phyloP scores from a whole-genome alignment of 1,140 invertebrate genomes.

The Cotesia chilonis region DNA sequence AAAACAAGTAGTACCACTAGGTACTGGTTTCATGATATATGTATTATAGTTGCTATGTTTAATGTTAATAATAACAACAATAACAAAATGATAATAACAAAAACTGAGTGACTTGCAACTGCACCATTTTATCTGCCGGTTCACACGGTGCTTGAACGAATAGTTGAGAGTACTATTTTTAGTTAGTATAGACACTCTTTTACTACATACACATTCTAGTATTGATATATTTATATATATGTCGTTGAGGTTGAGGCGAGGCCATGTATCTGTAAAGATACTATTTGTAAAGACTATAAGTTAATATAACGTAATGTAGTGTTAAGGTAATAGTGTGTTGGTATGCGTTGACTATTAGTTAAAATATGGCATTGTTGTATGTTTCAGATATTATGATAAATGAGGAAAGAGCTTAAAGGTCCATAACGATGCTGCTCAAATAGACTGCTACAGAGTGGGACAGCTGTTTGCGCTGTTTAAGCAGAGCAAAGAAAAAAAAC shows the following conservation, averaged over 20 bases:
- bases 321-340: too few species aligned
- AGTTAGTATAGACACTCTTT: slow-evolving; percentile 2
- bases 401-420: not conserved
- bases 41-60: not conserved
- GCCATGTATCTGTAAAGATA: not conserved
- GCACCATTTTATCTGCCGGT: slow-evolving; percentile 5
- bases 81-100: not conserved
- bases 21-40: too few species aligned
- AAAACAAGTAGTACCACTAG: too few species aligned
- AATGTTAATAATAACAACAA: not conserved
- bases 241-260: slow-evolving; percentile 9
- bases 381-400: slow-evolving; percentile 21
- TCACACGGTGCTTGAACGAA: slow-evolving; percentile 28
- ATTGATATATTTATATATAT: not conserved
- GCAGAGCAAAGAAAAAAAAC: not conserved
- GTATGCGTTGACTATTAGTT: too few species aligned
- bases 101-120: slow-evolving; percentile 3
- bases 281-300: too few species aligned
- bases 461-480: slow-evolving; percentile 35
- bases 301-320: too few species aligned
- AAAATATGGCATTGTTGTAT: slow-evolving; percentile 35
- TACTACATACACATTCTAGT: not conserved
- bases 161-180: slow-evolving; percentile 28
- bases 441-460: slow-evolving; percentile 53
- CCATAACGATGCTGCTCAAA: not conserved